Percentiles rank a stretch among this genome's conserved stretches.
These are phyloP conservation scores for Drosophila lacertosa DNA, from an alignment of 1,140 invertebrate genomes.

Conservation along the genomic window DNA sequence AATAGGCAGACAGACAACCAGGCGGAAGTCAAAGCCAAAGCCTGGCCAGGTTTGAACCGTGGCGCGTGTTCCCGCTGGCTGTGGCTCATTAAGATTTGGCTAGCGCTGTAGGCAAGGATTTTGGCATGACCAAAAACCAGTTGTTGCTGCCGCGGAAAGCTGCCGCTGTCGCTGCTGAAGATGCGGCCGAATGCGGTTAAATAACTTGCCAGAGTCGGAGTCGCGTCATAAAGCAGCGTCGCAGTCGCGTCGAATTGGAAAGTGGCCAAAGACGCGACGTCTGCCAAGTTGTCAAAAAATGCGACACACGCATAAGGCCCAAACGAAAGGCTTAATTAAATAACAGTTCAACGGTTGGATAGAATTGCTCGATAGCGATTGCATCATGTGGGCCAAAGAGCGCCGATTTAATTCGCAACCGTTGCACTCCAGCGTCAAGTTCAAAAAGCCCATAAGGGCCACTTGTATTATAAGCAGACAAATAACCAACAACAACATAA, in stretches of 20 bases:
- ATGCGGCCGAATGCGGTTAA: constrained; percentile 41
- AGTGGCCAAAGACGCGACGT: constrained; percentile 34
- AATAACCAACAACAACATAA: constrained; percentile 9
- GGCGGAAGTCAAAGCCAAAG: constrained; percentile 49
- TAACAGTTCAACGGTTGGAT: constrained; percentile 22
- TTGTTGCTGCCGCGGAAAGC: constrained; percentile 23
- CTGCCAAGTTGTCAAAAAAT: constrained; percentile 47
- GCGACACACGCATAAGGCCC: constrained; percentile 51
- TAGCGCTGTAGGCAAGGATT: constrained; percentile 68
- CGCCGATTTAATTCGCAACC: constrained; percentile 36
- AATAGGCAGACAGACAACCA: constrained; percentile 24
- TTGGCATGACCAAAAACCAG: constrained; percentile 54
- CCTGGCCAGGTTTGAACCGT: constrained; percentile 54
- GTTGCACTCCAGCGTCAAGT: constrained; percentile 55
- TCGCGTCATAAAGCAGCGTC: constrained; percentile 42
- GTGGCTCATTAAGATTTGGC: constrained; percentile 58
- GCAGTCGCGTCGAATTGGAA: constrained; percentile 39
- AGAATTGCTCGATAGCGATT: constrained; percentile 61
- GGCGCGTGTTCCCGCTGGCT: constrained; percentile 60
- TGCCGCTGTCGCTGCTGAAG: constrained; percentile 1
- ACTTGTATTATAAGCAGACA: constrained; percentile 29
- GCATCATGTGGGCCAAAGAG: constrained; percentile 49
- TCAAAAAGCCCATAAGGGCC: constrained; percentile 63
- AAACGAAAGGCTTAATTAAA: constrained; percentile 55
- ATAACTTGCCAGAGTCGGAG: constrained; percentile 54